A percentile compares a stretch with the other conserved stretches of the same genome.
phyloP scores from a whole-genome alignment of 2,797 vertebrate genomes.

The Leuciscus waleckii region DNA sequence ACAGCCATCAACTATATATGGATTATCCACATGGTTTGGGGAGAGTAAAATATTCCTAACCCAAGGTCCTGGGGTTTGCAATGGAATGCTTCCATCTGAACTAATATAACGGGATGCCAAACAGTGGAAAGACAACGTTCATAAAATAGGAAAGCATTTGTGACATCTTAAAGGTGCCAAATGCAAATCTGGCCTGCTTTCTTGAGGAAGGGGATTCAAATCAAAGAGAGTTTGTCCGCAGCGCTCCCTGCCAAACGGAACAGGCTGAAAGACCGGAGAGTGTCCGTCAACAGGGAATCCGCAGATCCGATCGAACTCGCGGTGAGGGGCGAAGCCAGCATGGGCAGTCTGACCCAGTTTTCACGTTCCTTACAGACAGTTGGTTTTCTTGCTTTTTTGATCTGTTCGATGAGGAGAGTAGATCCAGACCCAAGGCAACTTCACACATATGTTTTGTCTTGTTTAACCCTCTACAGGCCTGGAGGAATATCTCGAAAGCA shows the following conservation, averaged over 20 bases:
- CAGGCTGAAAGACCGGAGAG: constrained; percentile 62
- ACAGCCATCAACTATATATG: constrained; percentile 42
- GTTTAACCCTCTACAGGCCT: constrained; percentile 27
- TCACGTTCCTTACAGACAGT: constrained; percentile 53
- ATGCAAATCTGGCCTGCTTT: constrained; percentile 25
- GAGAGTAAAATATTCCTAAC: constrained; percentile 40
- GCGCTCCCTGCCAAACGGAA: constrained; percentile 55
- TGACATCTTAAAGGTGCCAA: constrained; percentile 39
- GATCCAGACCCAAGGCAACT: constrained; percentile 52
- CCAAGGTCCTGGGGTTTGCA: constrained; percentile 39
- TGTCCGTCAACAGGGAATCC: constrained; percentile 60
- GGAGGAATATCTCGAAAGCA: not conserved
- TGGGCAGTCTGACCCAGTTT: constrained; percentile 70
- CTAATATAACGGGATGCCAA: constrained; percentile 16
- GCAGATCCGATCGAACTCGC: constrained; percentile 59
- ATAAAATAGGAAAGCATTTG: constrained; percentile 44
- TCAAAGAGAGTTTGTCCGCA: constrained; percentile 62
- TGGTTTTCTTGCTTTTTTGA: constrained; percentile 42
- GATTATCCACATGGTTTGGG: constrained; percentile 30
- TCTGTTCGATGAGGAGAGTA: constrained; percentile 50
- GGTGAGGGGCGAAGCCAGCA: constrained; percentile 44
- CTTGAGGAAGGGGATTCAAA: constrained; percentile 53
- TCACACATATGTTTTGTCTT: constrained; percentile 61
- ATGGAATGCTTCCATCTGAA: constrained; percentile 24
- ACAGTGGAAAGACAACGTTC: constrained; percentile 30